Conservation (phyloP, 2,888 invertebrate genomes). For the Eilema depressum region DNA sequence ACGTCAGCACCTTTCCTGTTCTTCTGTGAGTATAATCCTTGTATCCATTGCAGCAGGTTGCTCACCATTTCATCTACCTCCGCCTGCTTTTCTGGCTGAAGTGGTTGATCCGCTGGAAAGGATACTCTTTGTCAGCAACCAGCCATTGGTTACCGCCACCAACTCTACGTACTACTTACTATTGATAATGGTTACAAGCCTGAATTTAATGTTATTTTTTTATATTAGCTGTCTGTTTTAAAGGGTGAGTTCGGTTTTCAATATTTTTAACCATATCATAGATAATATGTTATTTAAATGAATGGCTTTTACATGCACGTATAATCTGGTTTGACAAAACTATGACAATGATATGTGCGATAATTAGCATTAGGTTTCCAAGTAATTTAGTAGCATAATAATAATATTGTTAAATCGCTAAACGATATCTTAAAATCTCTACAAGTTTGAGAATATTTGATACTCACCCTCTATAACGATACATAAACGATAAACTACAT, state of each 20-base stretch:
- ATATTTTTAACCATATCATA: background rate
- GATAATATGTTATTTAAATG: background rate
- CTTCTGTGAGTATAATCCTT: slow-evolving; percentile 89
- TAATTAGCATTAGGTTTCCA: background rate
- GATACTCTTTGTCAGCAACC: slow-evolving; percentile 67
- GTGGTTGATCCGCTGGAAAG: slow-evolving; percentile 75
- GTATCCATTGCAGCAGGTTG: slow-evolving; percentile 92
- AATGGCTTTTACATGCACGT: background rate
- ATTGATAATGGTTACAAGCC: background rate
- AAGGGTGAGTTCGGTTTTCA: background rate
- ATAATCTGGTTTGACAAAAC: background rate
- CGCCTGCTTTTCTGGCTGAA: slow-evolving; percentile 78
- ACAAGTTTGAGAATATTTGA: background rate
- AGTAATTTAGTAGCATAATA: background rate
- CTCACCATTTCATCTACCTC: slow-evolving; percentile 91
- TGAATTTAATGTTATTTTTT: slow-evolving; percentile 1
- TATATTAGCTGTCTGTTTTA: background rate
- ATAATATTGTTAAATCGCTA: background rate
- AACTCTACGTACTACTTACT: background rate
- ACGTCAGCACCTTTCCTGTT: slow-evolving; percentile 82
- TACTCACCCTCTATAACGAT: background rate
- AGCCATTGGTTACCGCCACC: slow-evolving; percentile 56
- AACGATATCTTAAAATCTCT: too few relatives aligned
- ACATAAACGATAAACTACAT: background rate
- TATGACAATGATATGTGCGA: background rate